Percentiles rank a stretch among this genome's conserved stretches.
Evolutionary conservation across 2,888 invertebrate genomes (phyloP).

Genomic region (Incurvaria masculella): DNA sequence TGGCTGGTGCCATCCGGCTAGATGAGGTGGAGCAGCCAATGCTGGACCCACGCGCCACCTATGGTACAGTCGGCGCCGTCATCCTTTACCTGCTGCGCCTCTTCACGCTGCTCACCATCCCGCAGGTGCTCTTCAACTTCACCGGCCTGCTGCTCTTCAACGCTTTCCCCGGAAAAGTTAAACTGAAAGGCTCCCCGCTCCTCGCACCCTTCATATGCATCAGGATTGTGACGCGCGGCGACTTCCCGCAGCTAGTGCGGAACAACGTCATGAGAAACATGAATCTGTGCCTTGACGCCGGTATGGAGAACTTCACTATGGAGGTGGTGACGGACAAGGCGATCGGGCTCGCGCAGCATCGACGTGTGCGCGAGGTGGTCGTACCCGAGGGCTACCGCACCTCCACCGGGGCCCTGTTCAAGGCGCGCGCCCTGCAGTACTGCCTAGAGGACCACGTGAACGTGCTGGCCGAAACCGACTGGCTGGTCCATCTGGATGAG

Average conservation of each 20-base stretch:
- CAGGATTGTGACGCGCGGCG: slow-evolving; percentile 90
- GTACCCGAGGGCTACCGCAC: slow-evolving; percentile 86
- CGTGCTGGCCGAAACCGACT: slow-evolving; percentile 80
- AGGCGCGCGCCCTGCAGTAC: slow-evolving; percentile 92
- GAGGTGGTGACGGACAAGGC: slow-evolving; percentile 95
- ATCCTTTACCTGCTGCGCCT: slow-evolving; percentile 75
- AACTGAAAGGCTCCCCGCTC: slow-evolving; percentile 84
- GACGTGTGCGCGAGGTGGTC: slow-evolving; percentile 82
- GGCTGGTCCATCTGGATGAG: slow-evolving; percentile 98
- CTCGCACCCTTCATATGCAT: slow-evolving; percentile 94
- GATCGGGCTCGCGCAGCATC: slow-evolving; percentile 71
- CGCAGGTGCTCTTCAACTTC: slow-evolving; percentile 87
- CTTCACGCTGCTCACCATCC: slow-evolving; percentile 81
- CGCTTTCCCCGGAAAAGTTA: slow-evolving; percentile 90
- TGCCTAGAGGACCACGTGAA: slow-evolving; percentile 91
- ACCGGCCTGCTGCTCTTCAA: slow-evolving; percentile 86
- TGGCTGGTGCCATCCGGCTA: slow-evolving; percentile 61
- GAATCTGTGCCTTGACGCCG: slow-evolving; percentile 83
- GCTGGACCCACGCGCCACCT: slow-evolving; percentile 78
- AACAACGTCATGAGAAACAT: slow-evolving; percentile 84
- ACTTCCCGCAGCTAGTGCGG: slow-evolving; percentile 87
- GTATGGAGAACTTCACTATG: slow-evolving; percentile 92
- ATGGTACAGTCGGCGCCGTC: slow-evolving; percentile 72
- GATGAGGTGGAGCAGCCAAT: slow-evolving; percentile 53
- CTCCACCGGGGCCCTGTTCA: slow-evolving; percentile 89